Conservation (phyloP, 2,797 vertebrate genomes). For the Acipenser ruthenus region DNA sequence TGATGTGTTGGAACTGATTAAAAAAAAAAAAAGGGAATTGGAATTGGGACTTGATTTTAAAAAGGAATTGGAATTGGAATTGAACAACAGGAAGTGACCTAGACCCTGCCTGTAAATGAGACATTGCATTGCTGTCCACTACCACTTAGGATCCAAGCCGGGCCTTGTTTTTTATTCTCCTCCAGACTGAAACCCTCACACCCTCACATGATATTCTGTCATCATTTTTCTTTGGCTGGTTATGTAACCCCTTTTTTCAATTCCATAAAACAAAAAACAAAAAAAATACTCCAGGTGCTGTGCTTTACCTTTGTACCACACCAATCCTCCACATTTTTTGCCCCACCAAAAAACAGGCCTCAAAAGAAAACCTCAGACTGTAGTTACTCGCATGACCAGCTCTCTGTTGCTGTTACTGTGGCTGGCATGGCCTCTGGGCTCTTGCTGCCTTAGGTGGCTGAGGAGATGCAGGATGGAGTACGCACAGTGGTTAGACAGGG, state of each 20-base stretch:
- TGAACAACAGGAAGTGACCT: too few relatives aligned
- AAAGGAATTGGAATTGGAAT: too few relatives aligned
- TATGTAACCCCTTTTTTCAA: not conserved
- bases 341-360: slow-evolving; percentile 53
- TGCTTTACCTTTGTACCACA: slow-evolving; percentile 22
- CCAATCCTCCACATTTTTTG: slow-evolving; percentile 6
- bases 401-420: slow-evolving; percentile 71
- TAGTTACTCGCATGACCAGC: slow-evolving; percentile 98
- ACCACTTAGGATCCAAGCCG: too few relatives aligned
- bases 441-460: slow-evolving; percentile 86
- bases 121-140: too few relatives aligned
- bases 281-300: slow-evolving; percentile 11
- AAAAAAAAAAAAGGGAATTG: too few relatives aligned
- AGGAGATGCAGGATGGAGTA: slow-evolving; percentile 95
- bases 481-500: slow-evolving; percentile 85
- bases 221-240: not conserved
- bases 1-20: too few relatives aligned
- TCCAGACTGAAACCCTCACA: too few relatives aligned
- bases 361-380: slow-evolving; percentile 71
- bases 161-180: too few relatives aligned
- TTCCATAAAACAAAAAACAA: slow-evolving; percentile 11
- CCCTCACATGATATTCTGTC: too few relatives aligned
- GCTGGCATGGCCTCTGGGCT: slow-evolving; percentile 69
- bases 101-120: too few relatives aligned
- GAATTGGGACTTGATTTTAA: too few relatives aligned